These are phyloP conservation scores for Acanthornis magna DNA, from an alignment of 2,797 vertebrate genomes.

Conservation along the genomic window DNA sequence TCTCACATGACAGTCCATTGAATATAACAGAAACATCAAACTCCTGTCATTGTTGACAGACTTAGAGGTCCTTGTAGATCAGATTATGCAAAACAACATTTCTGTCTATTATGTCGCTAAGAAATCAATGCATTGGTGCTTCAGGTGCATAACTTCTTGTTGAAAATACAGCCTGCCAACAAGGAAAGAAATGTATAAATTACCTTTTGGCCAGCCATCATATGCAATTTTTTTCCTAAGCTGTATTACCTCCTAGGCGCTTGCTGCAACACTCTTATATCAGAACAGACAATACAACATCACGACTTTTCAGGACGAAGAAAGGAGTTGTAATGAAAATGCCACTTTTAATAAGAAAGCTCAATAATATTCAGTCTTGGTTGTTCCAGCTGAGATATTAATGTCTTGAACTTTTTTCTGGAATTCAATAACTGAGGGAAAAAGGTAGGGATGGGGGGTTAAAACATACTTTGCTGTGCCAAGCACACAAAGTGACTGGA, in stretches of 20 bases:
- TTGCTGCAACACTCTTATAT: not conserved
- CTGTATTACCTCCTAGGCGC: conserved; percentile 61
- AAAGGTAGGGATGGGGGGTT: not conserved
- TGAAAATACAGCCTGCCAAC: conserved; percentile 43
- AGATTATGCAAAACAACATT: not conserved
- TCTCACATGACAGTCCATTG: not conserved
- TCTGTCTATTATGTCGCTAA: not conserved
- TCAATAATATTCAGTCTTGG: conserved; percentile 50
- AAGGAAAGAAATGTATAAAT: conserved; percentile 48
- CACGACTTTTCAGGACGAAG: conserved; percentile 29
- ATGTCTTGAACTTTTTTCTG: conserved; percentile 8
- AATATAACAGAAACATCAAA: not conserved
- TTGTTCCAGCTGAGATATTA: conserved; percentile 60
- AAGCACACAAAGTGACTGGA: not conserved
- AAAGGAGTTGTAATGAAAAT: conserved; percentile 74
- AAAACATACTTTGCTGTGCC: not conserved
- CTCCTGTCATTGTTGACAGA: not conserved
- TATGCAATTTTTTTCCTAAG: conserved; percentile 68
- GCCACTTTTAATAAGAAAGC: conserved; percentile 73
- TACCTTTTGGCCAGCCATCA: conserved; percentile 59
- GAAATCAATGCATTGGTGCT: not conserved
- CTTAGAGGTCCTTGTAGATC: not conserved
- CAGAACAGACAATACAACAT: conserved; percentile 49
- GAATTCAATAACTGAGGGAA: conserved; percentile 28
- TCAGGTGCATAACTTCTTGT: conserved; percentile 34